Conservation (phyloP, 2,888 invertebrate species). For the Schizotus pectinicornis region DNA sequence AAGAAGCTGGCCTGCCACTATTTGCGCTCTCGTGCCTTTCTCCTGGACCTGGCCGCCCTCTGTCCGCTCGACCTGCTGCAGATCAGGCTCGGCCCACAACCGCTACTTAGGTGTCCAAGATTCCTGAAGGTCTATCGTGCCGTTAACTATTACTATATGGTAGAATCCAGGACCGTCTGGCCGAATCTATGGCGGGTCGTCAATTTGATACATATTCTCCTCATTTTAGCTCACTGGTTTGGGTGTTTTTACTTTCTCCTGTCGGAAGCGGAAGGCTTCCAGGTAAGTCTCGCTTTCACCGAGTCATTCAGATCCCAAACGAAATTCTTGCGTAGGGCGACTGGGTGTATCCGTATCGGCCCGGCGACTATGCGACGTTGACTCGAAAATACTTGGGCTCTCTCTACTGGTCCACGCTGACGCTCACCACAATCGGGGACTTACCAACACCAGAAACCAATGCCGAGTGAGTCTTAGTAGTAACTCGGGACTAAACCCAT, state of each 20-base stretch:
- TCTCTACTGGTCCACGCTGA: slow-evolving; percentile 95
- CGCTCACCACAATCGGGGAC: slow-evolving; percentile 94
- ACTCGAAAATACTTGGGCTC: slow-evolving; percentile 94
- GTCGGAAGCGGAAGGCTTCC: slow-evolving; percentile 88
- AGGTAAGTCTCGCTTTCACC: slow-evolving; percentile 60
- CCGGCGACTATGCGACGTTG: slow-evolving; percentile 87
- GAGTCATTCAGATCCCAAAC: neutral
- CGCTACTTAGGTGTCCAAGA: slow-evolving; percentile 86
- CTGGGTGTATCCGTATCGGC: slow-evolving; percentile 88
- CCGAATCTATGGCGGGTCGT: slow-evolving; percentile 96
- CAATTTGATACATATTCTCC: slow-evolving; percentile 92
- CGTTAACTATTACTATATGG: slow-evolving; percentile 93
- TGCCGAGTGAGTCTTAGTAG: slow-evolving; percentile 84
- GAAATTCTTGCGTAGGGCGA: slow-evolving; percentile 69
- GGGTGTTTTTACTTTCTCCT: slow-evolving; percentile 96
- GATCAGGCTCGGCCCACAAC: slow-evolving; percentile 78
- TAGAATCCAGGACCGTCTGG: slow-evolving; percentile 93
- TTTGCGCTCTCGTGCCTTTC: slow-evolving; percentile 81
- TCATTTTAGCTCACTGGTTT: slow-evolving; percentile 96
- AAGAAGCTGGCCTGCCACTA: slow-evolving; percentile 90
- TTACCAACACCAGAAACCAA: slow-evolving; percentile 95
- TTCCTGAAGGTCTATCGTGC: slow-evolving; percentile 92
- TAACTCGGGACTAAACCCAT: neutral
- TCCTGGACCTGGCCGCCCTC: slow-evolving; percentile 82
- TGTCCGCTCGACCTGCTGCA: slow-evolving; percentile 89